Base-by-base conservation (phyloP, 1,140 invertebrate species). In the Centruroides sculpturatus region DNA sequence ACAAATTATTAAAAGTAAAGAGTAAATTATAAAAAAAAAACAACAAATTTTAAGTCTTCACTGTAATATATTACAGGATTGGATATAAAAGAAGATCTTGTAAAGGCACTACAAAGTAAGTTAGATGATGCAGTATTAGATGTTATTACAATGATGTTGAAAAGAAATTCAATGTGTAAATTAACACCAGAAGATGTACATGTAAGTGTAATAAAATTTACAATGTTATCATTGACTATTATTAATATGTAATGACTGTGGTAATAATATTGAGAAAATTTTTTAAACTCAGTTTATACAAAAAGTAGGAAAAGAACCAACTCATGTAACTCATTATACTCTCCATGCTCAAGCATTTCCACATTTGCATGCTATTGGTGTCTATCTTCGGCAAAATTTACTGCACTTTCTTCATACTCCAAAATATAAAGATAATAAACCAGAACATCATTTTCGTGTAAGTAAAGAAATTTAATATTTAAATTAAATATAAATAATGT, bases 111-210 rank as follows among this genome's bases (percentile, higher is more conserved):
- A 36, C 84, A 88, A 71, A 88, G 87, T 69, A 76, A 83, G 57
- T 70, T 89, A 34, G 85, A 90, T 71, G 87, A 89, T 70, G 83
- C 84, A 3, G 84, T 89, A 0, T 69, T 89, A 13, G 85, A 89
- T 65, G 79, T 83, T 50, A 71, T 90, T 1, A 84, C 81, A 9
- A 72, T 85, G 0, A 86, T 85, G 78, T 72, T 90, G 7, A 79
- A 80, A 7, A 76, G 86, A 61, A 89, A 89, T 72, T 82, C 85
- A 0, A 82, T 83, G 77, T 87, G 85, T 68, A 88, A 87, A 69
- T 74, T 89, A 8, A 84, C 82, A 35, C 79, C 81, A 3, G 83
- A 87, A 61, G 86, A 89, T 73, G 85, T 89, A 7, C 81, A 84
- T 69, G 72, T 77, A 23, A 23, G 23, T 23, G 23, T 23, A 23